Base-by-base conservation (phyloP, 2,888 invertebrate genomes). In the Eupithecia subfuscata region DNA sequence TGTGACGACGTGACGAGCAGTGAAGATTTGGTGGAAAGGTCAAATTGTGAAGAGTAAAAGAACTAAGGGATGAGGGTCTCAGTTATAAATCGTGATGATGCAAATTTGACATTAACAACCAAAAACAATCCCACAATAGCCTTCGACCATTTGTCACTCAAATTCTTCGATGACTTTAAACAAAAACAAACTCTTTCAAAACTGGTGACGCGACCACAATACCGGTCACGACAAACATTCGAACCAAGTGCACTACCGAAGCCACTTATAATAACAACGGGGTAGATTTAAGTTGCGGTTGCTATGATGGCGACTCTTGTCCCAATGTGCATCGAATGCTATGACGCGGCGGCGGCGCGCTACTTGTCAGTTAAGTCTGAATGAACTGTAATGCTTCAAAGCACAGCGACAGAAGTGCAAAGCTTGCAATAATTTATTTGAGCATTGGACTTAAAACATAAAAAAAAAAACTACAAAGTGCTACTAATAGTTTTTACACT, bases 201-300 rank as follows among this genome's bases (percentile, higher is more conserved):
- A 79, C 75, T 75, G 79, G 76, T 74, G 79, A 76, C 72, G 72
- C 52, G 72, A 73, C 76, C 75, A 80, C 78, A 81, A 78, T 81
- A 80, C 80, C 76, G 75, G 79, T 78, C 81, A 80, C 80, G 81
- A 80, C 80, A 81, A 76, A 74, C 76, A 79, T 81, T 80, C 78
- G 70, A 79, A 70, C 73, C 75, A 74, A 81, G 80, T 79, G 81
- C 78, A 79, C 80, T 81, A 80, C 79, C 78, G 78, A 75, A 78
- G 77, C 79, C 78, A 80, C 79, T 81, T 80, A 77, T 78, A 77
- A 81, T 80, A 81, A 77, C 77, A 78, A 71, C 75, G 67, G 76
- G 75, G 69, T 76, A 77, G 70, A 76, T 65, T 75, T 77, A 77
- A 73, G 75, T 73, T 22, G 25, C 52, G 34, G 68, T 71, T 70